These are phyloP conservation scores for Luehdorfia chinensis DNA, from an alignment of 1,140 invertebrate genomes.

Conservation along the genomic window DNA sequence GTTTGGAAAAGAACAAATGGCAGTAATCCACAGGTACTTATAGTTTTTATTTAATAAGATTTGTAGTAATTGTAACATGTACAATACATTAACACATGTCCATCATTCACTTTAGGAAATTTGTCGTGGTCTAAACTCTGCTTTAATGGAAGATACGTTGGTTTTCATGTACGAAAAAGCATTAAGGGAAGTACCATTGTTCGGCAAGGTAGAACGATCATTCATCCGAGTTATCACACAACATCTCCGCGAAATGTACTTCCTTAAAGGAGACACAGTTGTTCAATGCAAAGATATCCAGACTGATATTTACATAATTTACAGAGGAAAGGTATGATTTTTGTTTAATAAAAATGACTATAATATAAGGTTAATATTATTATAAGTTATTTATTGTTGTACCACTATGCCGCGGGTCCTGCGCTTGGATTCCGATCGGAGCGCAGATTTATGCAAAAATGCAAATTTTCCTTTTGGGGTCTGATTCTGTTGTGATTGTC, in stretches of 20 bases:
- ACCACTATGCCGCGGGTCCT: no score
- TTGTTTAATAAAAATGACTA: background rate
- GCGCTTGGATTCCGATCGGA: no score
- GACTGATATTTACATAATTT: conserved; percentile 64
- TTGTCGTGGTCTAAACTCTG: conserved; percentile 60
- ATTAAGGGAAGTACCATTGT: conserved; percentile 67
- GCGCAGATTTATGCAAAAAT: no score
- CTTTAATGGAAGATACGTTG: conserved; percentile 71
- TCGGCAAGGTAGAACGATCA: conserved; percentile 67
- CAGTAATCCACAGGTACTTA: conserved; percentile 59
- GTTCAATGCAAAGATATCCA: conserved; percentile 66
- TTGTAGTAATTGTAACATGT: no score
- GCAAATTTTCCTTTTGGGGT: no score
- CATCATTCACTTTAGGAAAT: conserved; percentile 58
- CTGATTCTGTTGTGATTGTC: no score
- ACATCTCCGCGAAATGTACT: conserved; percentile 68
- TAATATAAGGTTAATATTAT: conserved; percentile 11
- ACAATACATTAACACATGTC: no score
- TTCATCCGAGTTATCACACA: conserved; percentile 73
- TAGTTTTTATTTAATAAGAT: conserved; percentile 17
- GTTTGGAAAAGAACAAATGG: conserved; percentile 70
- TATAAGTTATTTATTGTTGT: no score
- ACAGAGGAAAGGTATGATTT: conserved; percentile 55
- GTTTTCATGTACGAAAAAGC: conserved; percentile 69
- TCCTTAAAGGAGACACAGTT: conserved; percentile 62